A percentile compares a stretch with the other conserved stretches of the same genome.
These are phyloP conservation scores for Darevskia mixta DNA, from an alignment of 2,797 vertebrate species.

Conservation along the genomic window DNA sequence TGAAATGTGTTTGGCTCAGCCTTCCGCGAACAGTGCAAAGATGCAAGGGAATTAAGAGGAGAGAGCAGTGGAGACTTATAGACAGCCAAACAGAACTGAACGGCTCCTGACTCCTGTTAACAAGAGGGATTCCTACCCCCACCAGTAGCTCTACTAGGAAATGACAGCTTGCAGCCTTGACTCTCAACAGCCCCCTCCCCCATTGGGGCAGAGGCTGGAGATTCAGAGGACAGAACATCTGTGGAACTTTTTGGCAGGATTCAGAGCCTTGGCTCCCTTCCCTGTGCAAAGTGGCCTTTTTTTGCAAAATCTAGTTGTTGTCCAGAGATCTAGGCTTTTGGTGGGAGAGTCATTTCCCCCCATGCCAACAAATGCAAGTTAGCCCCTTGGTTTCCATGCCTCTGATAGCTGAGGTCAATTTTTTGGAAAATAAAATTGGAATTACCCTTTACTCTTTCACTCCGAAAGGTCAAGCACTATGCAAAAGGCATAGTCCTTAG, in stretches of 20 bases:
- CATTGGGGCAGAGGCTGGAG: no score
- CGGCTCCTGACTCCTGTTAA: not conserved
- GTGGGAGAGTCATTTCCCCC: not conserved
- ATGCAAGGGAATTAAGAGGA: not conserved
- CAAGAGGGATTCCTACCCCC: not conserved
- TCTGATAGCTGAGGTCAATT: not conserved
- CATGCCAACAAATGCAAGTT: no score
- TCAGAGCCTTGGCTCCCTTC: not conserved
- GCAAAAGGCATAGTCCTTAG: not conserved
- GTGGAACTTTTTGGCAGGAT: constrained; percentile 2
- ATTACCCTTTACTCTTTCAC: not conserved
- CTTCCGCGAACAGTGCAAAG: not conserved
- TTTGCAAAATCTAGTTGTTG: not conserved
- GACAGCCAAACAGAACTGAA: not conserved
- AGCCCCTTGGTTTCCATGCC: not conserved
- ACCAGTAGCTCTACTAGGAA: not conserved
- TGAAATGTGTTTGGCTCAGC: constrained; percentile 4
- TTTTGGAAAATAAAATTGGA: not conserved
- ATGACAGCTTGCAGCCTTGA: not conserved
- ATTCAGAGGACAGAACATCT: not conserved
- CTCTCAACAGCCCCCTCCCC: not conserved
- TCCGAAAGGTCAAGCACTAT: not conserved
- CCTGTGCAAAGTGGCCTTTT: not conserved
- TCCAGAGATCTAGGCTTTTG: not conserved
- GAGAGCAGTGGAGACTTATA: not conserved